These are phyloP conservation scores for Tenualosa thibaudeaui DNA, from an alignment of 2,797 vertebrate species.

Conservation along the genomic window DNA sequence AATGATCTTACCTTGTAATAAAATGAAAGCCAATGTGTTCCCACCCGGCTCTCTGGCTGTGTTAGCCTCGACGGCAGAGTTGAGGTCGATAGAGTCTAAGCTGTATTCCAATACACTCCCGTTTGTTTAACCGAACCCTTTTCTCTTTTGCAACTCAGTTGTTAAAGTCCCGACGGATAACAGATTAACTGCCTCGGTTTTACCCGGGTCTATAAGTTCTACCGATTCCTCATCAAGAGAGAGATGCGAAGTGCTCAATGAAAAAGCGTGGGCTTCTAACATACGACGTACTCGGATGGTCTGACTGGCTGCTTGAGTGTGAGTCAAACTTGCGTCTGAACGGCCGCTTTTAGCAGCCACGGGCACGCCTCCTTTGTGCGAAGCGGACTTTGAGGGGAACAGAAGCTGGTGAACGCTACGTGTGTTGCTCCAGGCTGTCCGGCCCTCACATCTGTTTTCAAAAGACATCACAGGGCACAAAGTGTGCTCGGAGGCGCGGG, in stretches of 20 bases:
- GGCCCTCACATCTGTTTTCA: conserved; percentile 8
- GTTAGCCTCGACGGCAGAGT: not conserved
- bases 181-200: not conserved
- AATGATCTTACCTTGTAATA: not conserved
- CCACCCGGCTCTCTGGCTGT: not conserved
- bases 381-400: not conserved
- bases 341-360: conserved; percentile 37
- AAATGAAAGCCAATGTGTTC: not conserved
- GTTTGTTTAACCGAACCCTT: not conserved
- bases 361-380: conserved; percentile 34
- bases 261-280: not conserved
- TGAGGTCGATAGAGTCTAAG: not conserved
- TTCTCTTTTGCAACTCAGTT: conserved; percentile 1
- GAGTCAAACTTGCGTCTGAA: conserved; percentile 25
- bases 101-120: not conserved
- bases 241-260: not conserved
- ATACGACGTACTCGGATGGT: not conserved
- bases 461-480: conserved; percentile 28
- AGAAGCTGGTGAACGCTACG: conserved; percentile 13
- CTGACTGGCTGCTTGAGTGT: conserved; percentile 10
- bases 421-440: not conserved
- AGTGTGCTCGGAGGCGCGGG: not conserved
- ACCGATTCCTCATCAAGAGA: not conserved
- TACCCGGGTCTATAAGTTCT: not conserved
- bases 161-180: not conserved